Evolutionary conservation across 2,113 vertebrate genomes (phyloP).

Genomic region (Bos javanicus): DNA sequence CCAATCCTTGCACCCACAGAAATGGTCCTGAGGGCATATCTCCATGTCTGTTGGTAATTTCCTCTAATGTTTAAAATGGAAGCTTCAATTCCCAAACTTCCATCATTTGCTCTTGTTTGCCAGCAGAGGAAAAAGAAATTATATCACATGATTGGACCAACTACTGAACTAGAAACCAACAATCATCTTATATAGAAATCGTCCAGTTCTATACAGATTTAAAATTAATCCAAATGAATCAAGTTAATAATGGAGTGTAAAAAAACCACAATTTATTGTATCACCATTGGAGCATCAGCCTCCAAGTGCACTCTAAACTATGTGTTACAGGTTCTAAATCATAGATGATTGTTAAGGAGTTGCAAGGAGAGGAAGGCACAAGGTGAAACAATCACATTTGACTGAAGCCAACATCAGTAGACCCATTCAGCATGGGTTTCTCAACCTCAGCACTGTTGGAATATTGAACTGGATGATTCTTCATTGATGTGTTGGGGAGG

Average conservation of each 20-base stretch:
- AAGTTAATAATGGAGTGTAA: not conserved
- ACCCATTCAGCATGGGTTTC: not conserved
- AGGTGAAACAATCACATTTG: too few species aligned
- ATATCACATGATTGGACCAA: not conserved
- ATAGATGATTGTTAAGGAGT: not conserved
- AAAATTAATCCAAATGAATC: not conserved
- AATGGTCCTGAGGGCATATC: not conserved
- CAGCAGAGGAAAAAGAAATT: not conserved
- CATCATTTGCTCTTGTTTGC: not conserved
- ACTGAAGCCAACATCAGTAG: not conserved
- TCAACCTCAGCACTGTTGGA: not conserved
- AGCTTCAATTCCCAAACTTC: not conserved
- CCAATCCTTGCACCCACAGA: not conserved
- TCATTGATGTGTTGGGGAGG: too few species aligned
- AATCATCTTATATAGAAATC: not conserved
- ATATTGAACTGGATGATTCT: not conserved
- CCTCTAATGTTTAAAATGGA: not conserved
- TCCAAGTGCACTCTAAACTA: not conserved
- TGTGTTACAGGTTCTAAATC: not conserved
- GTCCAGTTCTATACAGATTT: not conserved
- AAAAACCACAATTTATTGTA: not conserved
- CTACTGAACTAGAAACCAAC: not conserved
- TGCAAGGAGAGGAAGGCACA: not conserved
- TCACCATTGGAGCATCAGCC: not conserved
- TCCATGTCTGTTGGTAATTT: not conserved